Base-by-base conservation (phyloP, 2,888 invertebrate genomes). In the Cheiracanthium punctorium region DNA sequence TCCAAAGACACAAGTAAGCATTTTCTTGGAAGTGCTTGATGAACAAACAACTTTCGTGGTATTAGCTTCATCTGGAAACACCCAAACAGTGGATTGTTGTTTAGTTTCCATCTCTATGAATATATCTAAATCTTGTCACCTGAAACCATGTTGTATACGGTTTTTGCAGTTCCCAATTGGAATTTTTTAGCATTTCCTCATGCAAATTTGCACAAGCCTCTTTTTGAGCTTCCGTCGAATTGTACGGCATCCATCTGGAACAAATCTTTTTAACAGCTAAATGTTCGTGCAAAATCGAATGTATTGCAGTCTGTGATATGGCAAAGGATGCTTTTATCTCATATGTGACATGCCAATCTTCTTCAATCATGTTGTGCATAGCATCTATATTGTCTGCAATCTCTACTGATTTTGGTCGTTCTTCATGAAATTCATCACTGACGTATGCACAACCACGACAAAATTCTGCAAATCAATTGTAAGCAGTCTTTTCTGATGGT, bases 271-370 rank as follows among this genome's bases (percentile, higher is more conserved):
- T 64, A 24, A 28, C 64, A 64, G 28, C 24, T 24, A 64, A 64
- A 64, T 48, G 43, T 48, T 48, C 43, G 43, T 28, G 64, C 64
- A 64, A 64, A 64, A 64, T 64, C 64, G 2, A 20, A 4, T 64
- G 64, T 88, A 69, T 69, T 32, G 30, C 69, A 69, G 69, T 32
- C 32, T 69, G 69, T 17, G 32, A 37, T 69, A 69, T 69, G 14
- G 32, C 33, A 32, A 69, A 33, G 29, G 32, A 69, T 14, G 69
- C 43, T 17, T 17, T 17, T 48, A 48, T 48, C 43, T 48, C 43
- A 48, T 48, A 48, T 17, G 43, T 48, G n/a, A 48, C 43, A 48
- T 48, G 17, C 43, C 17, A 17, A 48, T 48, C 43, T 48, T 48
- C 2, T 17, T 48, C 43, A 48, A 48, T 48, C 43, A 48, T 48